These are phyloP conservation scores for Heteromyza rotundicornis DNA, from an alignment of 2,888 invertebrate genomes.

Conservation along the genomic window DNA sequence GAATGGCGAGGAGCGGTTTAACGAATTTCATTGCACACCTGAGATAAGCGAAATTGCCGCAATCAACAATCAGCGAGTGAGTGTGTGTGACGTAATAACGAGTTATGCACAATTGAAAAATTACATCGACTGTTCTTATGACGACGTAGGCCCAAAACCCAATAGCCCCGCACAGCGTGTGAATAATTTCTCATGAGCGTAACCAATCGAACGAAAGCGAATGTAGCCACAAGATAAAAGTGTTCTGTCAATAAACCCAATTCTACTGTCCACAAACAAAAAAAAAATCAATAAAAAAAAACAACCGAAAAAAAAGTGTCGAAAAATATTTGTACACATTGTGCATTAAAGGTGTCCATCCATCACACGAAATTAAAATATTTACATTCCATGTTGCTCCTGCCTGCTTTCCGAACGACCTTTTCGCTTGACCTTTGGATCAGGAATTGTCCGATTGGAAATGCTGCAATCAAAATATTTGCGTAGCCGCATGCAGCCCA, in stretches of 20 bases:
- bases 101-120: constrained; percentile 4
- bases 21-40: not conserved
- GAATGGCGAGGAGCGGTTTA: not conserved
- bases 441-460: not conserved
- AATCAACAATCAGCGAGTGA: not conserved
- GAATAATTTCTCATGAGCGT: not conserved
- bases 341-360: no score
- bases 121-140: not conserved
- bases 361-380: constrained; percentile 2
- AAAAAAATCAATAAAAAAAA: not conserved
- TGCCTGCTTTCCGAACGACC: not conserved
- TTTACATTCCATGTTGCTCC: not conserved
- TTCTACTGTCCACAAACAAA: not conserved
- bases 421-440: not conserved
- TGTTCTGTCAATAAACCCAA: no score
- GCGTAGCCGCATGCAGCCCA: no score
- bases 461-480: no score
- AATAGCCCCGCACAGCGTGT: not conserved
- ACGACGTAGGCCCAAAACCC: not conserved
- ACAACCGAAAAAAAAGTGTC: no score
- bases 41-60: constrained; percentile 4
- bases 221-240: no score
- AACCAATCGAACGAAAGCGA: not conserved
- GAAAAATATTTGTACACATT: not conserved
- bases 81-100: not conserved